Evolutionary conservation across 2,113 vertebrate genomes (phyloP), one percentile per base, ranked within the genome.

Genomic region (Chitala chitala): DNA sequence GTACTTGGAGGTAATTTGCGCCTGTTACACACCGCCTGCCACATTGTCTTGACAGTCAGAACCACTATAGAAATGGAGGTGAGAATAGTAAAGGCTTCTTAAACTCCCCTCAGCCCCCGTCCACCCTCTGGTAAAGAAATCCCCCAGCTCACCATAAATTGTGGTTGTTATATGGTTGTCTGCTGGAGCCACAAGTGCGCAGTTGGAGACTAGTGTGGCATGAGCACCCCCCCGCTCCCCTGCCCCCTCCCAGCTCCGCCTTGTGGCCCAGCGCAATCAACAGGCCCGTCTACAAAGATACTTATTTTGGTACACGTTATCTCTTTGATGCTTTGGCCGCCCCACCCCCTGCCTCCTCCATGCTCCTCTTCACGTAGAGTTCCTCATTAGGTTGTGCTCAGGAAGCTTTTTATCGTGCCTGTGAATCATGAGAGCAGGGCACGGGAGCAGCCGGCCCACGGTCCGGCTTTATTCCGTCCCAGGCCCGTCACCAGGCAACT

Each of bases 371-470:
- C 75, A 75, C 72, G 79, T 51, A 74, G 79, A 77, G 79, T 58
- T 78, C 79, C 86, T 90, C 85, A 87, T 89, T 89, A 90, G 84
- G 78, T 86, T 83, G 82, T 79, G 75, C 81, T 90, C 87, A 87
- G 88, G 88, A 91, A 90, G 86, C 88, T 87, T 89, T 91, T 89
- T 86, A 90, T 91, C 84, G 86, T 84, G 84, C 81, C 80, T 82
- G 82, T 86, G 86, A 89, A 85, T 87, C 84, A 84, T 80, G 81
- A 82, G 80, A 80, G 78, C n/a, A 69, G 81, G 86, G 87, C 80
- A 79, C 83, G 84, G 82, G 84, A 79, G 82, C 76, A 53, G 77
- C 73, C 29, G 53, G 76, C 51, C 54, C 59, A 58, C 74, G 55
- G 58, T 64, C 2, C 20, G 66, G 81, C 81, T 84, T 84, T 84